phyloP scores from a whole-genome alignment of 2,888 invertebrate species.

The Drosophila heteroneura region DNA sequence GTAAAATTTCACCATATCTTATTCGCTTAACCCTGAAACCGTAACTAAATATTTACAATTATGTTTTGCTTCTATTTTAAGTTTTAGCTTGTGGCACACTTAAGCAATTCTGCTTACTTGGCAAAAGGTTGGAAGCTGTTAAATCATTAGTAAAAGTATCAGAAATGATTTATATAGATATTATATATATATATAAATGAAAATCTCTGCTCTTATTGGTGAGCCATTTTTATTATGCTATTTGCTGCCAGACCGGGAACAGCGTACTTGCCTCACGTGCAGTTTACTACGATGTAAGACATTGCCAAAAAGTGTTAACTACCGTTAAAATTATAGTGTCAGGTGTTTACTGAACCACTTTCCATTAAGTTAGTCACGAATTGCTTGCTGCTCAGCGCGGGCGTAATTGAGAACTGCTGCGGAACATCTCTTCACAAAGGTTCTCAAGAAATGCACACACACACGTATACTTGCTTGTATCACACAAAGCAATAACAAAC shows the following conservation, averaged over 20 bases:
- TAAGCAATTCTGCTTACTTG: background rate
- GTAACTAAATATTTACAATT: background rate
- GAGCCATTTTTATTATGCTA: background rate
- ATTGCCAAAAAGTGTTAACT: background rate
- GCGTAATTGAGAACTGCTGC: slow-evolving; percentile 17
- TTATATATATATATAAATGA: background rate
- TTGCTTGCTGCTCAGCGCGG: background rate
- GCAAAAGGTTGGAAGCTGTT: background rate
- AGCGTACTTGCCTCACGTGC: background rate
- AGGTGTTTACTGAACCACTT: background rate
- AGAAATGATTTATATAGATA: background rate
- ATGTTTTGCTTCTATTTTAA: background rate
- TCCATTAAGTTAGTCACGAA: background rate
- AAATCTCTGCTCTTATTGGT: background rate
- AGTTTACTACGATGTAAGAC: background rate
- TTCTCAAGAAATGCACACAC: background rate
- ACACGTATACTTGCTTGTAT: slow-evolving; percentile 1
- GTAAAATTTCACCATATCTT: slow-evolving; percentile 1
- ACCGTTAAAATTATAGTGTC: background rate
- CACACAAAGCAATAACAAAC: slow-evolving; percentile 47
- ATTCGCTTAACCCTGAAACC: slow-evolving; percentile 1
- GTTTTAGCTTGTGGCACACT: background rate
- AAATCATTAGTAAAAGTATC: background rate
- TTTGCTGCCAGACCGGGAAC: background rate
- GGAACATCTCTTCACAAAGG: background rate